These are phyloP conservation scores for Onychomys torridus DNA, from an alignment of 2,797 vertebrate species.

Conservation along the genomic window DNA sequence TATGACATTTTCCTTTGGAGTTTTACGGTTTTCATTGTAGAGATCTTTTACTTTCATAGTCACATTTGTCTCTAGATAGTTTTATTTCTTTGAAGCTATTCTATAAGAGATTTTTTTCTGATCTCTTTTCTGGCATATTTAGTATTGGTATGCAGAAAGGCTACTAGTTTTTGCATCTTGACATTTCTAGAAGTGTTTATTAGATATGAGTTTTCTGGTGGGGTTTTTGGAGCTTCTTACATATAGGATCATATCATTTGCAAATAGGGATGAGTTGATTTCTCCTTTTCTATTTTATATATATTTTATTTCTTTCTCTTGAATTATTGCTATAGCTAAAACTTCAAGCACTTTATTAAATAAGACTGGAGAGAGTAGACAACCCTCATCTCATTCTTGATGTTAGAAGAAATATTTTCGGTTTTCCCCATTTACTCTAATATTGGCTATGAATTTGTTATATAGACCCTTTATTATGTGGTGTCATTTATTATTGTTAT, in stretches of 20 bases:
- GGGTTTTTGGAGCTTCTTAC: background rate
- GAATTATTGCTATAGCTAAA: background rate
- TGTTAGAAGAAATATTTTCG: background rate
- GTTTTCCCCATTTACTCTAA: background rate
- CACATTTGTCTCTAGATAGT: background rate
- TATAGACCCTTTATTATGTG: background rate
- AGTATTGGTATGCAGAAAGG: background rate
- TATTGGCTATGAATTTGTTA: background rate
- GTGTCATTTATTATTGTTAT: background rate
- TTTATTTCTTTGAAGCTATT: background rate
- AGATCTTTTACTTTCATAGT: background rate
- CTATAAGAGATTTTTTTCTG: background rate
- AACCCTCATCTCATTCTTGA: background rate
- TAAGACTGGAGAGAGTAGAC: background rate
- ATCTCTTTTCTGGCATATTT: background rate
- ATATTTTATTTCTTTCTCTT: background rate
- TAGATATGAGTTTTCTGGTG: background rate
- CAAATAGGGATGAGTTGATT: background rate
- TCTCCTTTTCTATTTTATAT: background rate
- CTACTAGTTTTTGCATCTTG: background rate
- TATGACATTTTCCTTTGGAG: no score
- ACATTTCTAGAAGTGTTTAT: background rate
- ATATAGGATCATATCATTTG: background rate
- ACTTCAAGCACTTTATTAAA: background rate
- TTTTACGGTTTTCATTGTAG: background rate